Evolutionary conservation across 1,140 invertebrate genomes (phyloP).

Genomic region (Neoseiulus cucumeris): DNA sequence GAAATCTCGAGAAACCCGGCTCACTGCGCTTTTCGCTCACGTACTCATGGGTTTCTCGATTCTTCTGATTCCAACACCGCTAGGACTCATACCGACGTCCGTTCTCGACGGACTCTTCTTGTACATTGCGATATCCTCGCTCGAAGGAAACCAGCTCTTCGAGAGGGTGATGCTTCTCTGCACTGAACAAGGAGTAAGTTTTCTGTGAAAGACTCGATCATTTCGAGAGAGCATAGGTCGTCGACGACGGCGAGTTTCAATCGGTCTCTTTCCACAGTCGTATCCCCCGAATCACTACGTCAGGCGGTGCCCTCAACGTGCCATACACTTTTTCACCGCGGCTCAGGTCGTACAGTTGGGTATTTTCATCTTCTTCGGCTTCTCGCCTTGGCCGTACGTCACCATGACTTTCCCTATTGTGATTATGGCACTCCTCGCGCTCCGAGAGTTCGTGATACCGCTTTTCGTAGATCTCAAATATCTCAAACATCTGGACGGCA

Average conservation of each 20-base stretch:
- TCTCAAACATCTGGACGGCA: constrained; percentile 22
- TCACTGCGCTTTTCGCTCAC: not conserved
- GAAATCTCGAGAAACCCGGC: not conserved
- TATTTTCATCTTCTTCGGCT: not conserved
- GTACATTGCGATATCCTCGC: not conserved
- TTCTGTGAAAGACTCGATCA: too few species aligned
- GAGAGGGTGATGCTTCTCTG: not conserved
- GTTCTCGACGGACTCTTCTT: constrained; percentile 1
- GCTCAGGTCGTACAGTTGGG: not conserved
- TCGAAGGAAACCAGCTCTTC: not conserved
- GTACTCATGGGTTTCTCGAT: not conserved
- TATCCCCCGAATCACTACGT: constrained; percentile 1
- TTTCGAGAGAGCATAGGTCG: too few species aligned
- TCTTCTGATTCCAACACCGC: not conserved
- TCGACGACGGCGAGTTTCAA: too few species aligned
- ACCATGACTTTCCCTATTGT: not conserved
- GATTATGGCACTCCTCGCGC: not conserved
- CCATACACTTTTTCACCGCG: not conserved
- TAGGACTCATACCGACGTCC: not conserved
- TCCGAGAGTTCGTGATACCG: constrained; percentile 12
- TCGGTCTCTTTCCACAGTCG: not conserved
- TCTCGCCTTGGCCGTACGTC: constrained; percentile 1
- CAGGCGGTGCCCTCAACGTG: not conserved
- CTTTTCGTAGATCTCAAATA: not conserved
- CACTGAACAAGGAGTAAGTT: not conserved